Evolutionary conservation across 2,797 vertebrate genomes (phyloP), one percentile per base, ranked within the genome.

Genomic region (Spheniscus humboldti): DNA sequence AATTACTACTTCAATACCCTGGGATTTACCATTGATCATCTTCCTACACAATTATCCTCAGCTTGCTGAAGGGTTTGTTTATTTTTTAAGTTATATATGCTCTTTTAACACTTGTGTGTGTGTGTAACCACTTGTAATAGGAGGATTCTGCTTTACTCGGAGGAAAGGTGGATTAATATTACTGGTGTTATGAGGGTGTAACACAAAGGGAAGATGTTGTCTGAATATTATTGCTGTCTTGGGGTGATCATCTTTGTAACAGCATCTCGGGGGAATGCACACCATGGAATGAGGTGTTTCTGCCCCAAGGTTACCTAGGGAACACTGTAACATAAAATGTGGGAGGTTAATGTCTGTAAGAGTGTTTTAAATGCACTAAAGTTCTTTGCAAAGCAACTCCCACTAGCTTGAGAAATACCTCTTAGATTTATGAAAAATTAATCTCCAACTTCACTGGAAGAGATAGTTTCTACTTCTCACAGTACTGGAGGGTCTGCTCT

Each of bases 21-120:
- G 94, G 92, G 96, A 93, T 94, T 97, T 93, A 71, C 88, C 82
- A 94, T 94, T 16, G 50, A 96, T 97, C 83, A 86, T 97, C 95
- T 96, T 95, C 94, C 96, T 94, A 90, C 93, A 77, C 71, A 86
- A 93, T 96, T 83, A 95, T 91, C 73, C 33, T 94, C 57, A 71
- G 85, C 85, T 95, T 94, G 91, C 86, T 91, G 88, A 96, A 90
- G 72, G 86, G 59, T 81, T 96, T 88, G 86, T 92, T 97, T 96
- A 73, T 92, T 95, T 97, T 95, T 88, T 84, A 82, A 94, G 72
- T 90, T 95, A 69, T 64, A 62, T 81, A 18, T 75, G 50, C 41
- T 96, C 45, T 84, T 69, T 88, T 83, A 88, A 77, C 14, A 7
- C 56, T 68, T 67, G 33, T 39, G 14, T 23, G 11, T 66, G 41